Evolutionary conservation across 1,140 invertebrate genomes (phyloP).

Genomic region (Heliconius hermathena): DNA sequence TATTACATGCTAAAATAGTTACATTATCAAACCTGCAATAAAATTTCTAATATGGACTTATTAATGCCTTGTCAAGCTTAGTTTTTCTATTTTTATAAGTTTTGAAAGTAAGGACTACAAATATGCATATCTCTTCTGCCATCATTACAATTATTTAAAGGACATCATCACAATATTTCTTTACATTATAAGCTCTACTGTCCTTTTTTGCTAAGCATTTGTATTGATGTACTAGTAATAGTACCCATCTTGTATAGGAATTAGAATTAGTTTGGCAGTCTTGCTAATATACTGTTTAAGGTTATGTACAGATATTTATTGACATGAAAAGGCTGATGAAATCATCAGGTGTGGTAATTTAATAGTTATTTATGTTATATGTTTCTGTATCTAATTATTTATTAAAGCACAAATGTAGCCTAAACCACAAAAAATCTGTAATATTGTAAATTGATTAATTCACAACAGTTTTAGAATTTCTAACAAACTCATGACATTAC

Average conservation of each 20-base stretch:
- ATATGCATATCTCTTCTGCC: neutral
- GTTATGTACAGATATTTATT: conserved; percentile 77
- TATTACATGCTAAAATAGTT: conserved; percentile 9
- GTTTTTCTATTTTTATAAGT: conserved; percentile 13
- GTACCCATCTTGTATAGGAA: conserved; percentile 24
- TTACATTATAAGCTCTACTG: conserved; percentile 39
- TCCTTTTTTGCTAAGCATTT: conserved; percentile 40
- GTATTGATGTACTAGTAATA: conserved; percentile 21
- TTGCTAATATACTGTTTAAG: conserved; percentile 42
- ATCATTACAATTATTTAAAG: conserved; percentile 20
- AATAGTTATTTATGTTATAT: conserved; percentile 1
- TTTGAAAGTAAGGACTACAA: neutral
- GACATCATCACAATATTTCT: conserved; percentile 53
- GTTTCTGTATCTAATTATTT: neutral
- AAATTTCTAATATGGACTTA: neutral
- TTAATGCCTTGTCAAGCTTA: neutral
- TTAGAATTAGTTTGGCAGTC: conserved; percentile 36
- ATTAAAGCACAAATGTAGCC: conserved; percentile 11
- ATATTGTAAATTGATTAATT: no score
- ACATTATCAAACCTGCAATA: neutral
- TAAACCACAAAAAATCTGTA: neutral
- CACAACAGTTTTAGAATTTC: neutral
- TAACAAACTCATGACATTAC: no score
- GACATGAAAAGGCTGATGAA: conserved; percentile 61
- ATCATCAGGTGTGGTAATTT: conserved; percentile 23